Evolutionary conservation across 53 echinoderm and acorn worm species (phyloP), one percentile per base, ranked within the genome.

Genomic region (Pentamera pediparva): DNA sequence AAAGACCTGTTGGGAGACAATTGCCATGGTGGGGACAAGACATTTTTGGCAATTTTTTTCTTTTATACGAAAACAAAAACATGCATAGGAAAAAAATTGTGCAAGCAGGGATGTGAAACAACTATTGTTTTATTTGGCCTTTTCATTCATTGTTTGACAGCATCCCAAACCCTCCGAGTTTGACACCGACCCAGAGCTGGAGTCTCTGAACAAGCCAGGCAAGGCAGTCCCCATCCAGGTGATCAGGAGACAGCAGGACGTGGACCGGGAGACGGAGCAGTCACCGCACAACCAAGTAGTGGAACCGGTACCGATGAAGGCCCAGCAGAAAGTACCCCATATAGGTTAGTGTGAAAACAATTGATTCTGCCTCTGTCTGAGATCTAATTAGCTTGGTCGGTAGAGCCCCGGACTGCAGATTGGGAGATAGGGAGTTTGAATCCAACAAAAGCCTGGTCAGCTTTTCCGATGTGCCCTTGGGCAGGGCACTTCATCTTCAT

Each of bases 181-280:
- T 69, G 98, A 98, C 83, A 98, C 98, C 5, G 98, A 98, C 65
- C 98, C 98, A 6, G 98, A 98, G 76, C 60, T 98, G 36, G 98
- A 98, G 56, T 84, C 82, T 7, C 63, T 98, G 13, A 98, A 82
- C 81, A 86, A 89, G 57, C 92, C 91, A 1, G 89, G 89, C 76
- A 88, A 98, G 33, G 88, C 84, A 37, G 86, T 92, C 8, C 98
- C 98, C n/a, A 89, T 98, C 32, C 98, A 85, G 47, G 83, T 98
- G 61, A 98, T 98, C 41, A 70, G 98, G 47, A 89, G 89, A 27
- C 98, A 98, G 57, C 60, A 88, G 74, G 98, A 98, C 55, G 89
- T 83, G 71, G 98, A 98, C 56, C 57, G 98, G 38, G 98, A 98
- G 83, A 78, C 98, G 35, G 98, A 98, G 63, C 98, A 92, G 76